A percentile compares a stretch with the other conserved stretches of the same genome.
Evolutionary conservation across 2,888 invertebrate genomes (phyloP).

Genomic region (Hemaris fuciformis): DNA sequence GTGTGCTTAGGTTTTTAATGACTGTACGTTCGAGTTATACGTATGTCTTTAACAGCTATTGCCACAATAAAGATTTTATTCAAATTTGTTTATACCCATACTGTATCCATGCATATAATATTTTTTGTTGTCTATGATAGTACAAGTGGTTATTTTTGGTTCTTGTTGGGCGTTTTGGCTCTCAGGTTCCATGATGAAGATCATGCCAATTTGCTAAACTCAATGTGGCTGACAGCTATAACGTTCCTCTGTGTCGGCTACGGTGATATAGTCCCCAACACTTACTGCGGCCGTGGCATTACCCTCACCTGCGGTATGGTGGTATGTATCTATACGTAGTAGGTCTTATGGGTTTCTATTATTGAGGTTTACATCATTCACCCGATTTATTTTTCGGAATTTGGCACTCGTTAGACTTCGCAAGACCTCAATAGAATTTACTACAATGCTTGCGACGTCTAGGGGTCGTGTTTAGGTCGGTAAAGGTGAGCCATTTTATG

Average conservation of each 20-base stretch:
- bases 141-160: slow-evolving; percentile 73
- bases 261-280: slow-evolving; percentile 99
- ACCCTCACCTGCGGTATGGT: slow-evolving; percentile 99
- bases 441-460: slow-evolving; percentile 59
- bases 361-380: slow-evolving; percentile 34
- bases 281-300: slow-evolving; percentile 99
- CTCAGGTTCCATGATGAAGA: slow-evolving; percentile 98
- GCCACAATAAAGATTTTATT: slow-evolving; percentile 22
- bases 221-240: slow-evolving; percentile 99
- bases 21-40: slow-evolving; percentile 11
- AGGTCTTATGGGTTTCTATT: slow-evolving; percentile 63
- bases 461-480: slow-evolving; percentile 52
- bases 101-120: slow-evolving; percentile 4
- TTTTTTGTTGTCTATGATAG: slow-evolving; percentile 7
- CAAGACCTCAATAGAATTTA: slow-evolving; percentile 41
- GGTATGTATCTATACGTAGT: slow-evolving; percentile 87
- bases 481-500: slow-evolving; percentile 82
- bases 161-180: slow-evolving; percentile 81
- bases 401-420: slow-evolving; percentile 49
- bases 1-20: slow-evolving; percentile 40
- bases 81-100: neutral
- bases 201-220: slow-evolving; percentile 99
- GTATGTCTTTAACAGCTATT: slow-evolving; percentile 20
- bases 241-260: slow-evolving; percentile 99
- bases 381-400: slow-evolving; percentile 37